phyloP scores from a whole-genome alignment of 37 sponge, comb jelly and placozoan species.

The Mnemiopsis leidyi region DNA sequence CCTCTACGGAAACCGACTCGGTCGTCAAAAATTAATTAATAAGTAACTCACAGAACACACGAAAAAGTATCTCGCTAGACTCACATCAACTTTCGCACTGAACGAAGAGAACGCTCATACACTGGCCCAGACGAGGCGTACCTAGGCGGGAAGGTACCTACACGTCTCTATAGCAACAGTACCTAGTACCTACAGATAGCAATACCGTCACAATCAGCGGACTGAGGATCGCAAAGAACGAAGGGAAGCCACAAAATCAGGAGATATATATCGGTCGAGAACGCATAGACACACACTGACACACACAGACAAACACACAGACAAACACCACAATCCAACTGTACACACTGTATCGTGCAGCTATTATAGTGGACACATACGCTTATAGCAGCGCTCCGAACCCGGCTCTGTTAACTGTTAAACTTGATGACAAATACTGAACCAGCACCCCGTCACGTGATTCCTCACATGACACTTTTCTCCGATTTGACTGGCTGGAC shows the following conservation, averaged over 20 bases:
- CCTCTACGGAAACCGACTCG: too few relatives aligned
- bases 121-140: too few relatives aligned
- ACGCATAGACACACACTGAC: too few relatives aligned
- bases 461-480: background rate
- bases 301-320: background rate
- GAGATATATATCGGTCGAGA: too few relatives aligned
- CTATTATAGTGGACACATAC: background rate
- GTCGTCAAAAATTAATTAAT: too few relatives aligned
- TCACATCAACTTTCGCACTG: background rate
- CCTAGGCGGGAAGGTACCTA: too few relatives aligned
- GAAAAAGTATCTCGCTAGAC: background rate
- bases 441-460: conserved; percentile 26
- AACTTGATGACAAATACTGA: conserved; percentile 42
- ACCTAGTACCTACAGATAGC: background rate
- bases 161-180: background rate
- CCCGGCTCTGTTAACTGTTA: conserved; percentile 7
- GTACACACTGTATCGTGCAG: background rate
- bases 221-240: background rate
- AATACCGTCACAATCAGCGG: background rate
- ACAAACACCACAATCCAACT: background rate
- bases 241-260: background rate
- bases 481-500: background rate
- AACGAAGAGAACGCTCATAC: background rate
- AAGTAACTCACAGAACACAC: too few relatives aligned
- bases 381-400: background rate